Evolutionary conservation across 2,888 invertebrate genomes (phyloP).

Genomic region (Imbricaverruca yamaguchii): DNA sequence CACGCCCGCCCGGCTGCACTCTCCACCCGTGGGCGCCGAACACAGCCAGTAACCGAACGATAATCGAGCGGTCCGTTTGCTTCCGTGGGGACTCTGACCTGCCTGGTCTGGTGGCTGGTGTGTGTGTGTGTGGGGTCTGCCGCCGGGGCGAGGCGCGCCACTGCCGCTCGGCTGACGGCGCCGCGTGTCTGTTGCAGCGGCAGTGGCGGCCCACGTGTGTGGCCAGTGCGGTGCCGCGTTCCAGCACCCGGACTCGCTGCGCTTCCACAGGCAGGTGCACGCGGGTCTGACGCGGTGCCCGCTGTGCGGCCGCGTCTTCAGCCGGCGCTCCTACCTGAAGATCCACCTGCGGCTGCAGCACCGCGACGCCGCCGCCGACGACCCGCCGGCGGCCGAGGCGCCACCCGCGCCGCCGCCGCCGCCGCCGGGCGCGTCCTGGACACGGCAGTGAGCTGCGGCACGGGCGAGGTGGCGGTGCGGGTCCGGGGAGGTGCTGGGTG

Average conservation of each 20-base stretch:
- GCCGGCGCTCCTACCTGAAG: not conserved
- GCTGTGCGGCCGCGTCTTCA: constrained; percentile 1
- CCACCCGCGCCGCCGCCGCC: not conserved
- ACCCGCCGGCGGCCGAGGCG: not conserved
- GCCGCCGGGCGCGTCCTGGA: not conserved
- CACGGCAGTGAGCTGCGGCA: not conserved
- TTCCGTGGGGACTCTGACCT: too few species aligned
- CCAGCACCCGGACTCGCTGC: constrained; percentile 3
- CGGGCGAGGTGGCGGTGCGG: not conserved
- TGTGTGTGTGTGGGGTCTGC: too few species aligned
- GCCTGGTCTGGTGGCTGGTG: too few species aligned
- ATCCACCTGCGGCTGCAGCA: not conserved
- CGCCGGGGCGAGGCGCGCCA: too few species aligned
- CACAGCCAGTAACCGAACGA: too few species aligned
- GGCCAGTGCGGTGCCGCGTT: not conserved
- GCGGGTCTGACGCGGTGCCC: not conserved
- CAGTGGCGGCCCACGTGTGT: not conserved
- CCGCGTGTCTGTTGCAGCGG: constrained; percentile 13
- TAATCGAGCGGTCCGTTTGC: too few species aligned
- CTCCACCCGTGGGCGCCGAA: too few species aligned
- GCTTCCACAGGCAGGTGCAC: constrained; percentile 7
- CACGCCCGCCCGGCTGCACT: too few species aligned
- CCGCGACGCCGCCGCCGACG: not conserved
- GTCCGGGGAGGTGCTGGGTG: not conserved
- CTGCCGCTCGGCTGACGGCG: not conserved